phyloP scores from a whole-genome alignment of 2,113 vertebrate genomes.

The Campylorhamphus procurvoides region DNA sequence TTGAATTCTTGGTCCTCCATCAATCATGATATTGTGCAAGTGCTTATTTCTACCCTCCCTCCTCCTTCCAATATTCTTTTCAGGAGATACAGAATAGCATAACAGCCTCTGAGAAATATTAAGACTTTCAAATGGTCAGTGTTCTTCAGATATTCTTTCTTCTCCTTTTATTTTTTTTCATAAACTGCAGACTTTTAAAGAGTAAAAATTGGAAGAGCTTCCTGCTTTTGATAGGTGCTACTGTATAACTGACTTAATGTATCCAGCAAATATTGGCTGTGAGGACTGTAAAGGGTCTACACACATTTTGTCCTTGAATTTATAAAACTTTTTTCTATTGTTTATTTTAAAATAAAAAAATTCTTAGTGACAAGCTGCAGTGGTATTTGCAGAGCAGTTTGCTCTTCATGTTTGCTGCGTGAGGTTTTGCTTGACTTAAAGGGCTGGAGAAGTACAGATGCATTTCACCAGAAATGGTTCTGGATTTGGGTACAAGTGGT shows the following conservation, averaged over 20 bases:
- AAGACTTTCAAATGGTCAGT: not conserved
- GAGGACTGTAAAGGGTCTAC: not conserved
- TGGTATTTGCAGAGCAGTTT: not conserved
- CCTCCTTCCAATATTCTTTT: not conserved
- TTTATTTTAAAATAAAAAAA: not conserved
- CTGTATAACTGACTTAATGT: not conserved
- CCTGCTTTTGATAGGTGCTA: not conserved
- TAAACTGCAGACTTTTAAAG: not conserved
- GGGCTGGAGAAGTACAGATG: not conserved
- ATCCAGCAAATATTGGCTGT: not conserved
- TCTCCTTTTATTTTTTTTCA: not conserved
- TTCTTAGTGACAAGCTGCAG: not conserved
- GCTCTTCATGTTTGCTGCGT: rapidly evolving
- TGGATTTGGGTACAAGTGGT: not conserved
- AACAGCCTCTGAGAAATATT: not conserved
- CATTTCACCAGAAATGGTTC: not conserved
- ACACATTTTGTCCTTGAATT: not conserved
- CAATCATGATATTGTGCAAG: not conserved
- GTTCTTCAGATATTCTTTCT: not conserved
- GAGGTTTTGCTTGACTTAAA: not conserved
- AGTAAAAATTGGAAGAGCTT: not conserved
- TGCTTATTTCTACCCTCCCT: not conserved
- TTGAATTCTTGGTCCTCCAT: not conserved
- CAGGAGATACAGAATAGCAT: not conserved
- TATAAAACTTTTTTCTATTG: not conserved